A percentile compares a stretch with the other conserved stretches of the same genome.
Conservation (phyloP, 2,797 vertebrate genomes). For the Anas bahamensis region DNA sequence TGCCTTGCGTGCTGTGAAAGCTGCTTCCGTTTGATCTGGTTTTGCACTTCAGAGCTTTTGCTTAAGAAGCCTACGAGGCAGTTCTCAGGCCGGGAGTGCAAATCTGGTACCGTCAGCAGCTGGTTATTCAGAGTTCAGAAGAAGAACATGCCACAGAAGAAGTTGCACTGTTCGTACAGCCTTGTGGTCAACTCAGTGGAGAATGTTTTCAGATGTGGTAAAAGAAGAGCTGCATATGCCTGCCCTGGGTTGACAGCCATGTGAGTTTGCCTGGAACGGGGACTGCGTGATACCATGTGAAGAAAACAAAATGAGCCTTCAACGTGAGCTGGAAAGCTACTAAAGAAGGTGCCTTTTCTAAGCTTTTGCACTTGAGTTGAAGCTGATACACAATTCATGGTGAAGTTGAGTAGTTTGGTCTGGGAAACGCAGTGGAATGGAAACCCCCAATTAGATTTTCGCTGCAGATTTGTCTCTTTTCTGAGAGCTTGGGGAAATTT, state of each 20-base stretch:
- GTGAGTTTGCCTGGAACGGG: not conserved
- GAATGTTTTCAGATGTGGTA: not conserved
- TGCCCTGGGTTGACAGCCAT: not conserved
- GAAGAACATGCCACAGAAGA: not conserved
- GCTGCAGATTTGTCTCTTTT: not conserved
- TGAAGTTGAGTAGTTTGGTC: not conserved
- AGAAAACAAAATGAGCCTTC: not conserved
- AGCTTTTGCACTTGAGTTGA: not conserved
- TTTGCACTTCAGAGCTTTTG: not conserved
- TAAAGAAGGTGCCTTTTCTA: not conserved
- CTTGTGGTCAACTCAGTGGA: not conserved
- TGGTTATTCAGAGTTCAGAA: not conserved
- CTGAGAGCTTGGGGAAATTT: not conserved
- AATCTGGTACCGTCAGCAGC: not conserved
- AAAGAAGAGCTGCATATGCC: not conserved
- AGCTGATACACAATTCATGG: not conserved
- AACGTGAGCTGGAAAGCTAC: not conserved
- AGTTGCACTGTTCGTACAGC: not conserved
- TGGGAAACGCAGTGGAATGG: not conserved
- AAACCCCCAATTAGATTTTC: not conserved
- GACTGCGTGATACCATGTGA: not conserved
- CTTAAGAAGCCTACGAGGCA: not conserved
- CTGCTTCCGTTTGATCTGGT: not conserved
- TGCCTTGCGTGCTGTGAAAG: not conserved
- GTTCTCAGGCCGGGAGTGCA: not conserved